Evolutionary conservation across 2,888 invertebrate genomes (phyloP).

Genomic region (Conus canariensis): DNA sequence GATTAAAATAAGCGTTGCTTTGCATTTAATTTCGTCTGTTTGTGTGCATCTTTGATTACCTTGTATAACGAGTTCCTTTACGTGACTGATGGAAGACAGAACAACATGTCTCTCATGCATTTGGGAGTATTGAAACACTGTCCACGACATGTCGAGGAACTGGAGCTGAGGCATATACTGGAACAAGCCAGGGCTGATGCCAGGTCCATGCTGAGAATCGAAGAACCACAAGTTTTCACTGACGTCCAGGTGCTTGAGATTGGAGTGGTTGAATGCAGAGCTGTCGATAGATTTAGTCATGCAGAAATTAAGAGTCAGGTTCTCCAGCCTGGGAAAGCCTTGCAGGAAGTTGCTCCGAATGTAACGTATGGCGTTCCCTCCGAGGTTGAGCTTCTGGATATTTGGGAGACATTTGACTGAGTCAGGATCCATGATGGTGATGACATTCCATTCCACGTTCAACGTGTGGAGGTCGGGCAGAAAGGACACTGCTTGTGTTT

Average conservation of each 20-base stretch:
- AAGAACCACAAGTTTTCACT: constrained; percentile 42
- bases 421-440: constrained; percentile 3
- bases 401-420: not conserved
- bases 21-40: no score
- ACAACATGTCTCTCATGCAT: not conserved
- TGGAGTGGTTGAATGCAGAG: constrained; percentile 36
- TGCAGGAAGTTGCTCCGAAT: constrained; percentile 31
- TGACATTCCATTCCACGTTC: constrained; percentile 28
- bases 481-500: not conserved
- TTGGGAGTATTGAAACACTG: constrained; percentile 23
- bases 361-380: constrained; percentile 31
- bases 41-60: not conserved
- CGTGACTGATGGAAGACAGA: constrained; percentile 24
- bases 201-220: constrained; percentile 6
- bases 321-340: constrained; percentile 16
- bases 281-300: constrained; percentile 22
- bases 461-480: not conserved
- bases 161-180: constrained; percentile 10
- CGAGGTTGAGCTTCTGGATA: not conserved
- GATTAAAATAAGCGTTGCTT: no score
- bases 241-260: constrained; percentile 21
- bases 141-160: constrained; percentile 35
- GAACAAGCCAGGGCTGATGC: constrained; percentile 21
- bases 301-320: constrained; percentile 15
- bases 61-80: not conserved